phyloP scores from a whole-genome alignment of 2,113 vertebrate genomes.

The Atherinomorus stipes region DNA sequence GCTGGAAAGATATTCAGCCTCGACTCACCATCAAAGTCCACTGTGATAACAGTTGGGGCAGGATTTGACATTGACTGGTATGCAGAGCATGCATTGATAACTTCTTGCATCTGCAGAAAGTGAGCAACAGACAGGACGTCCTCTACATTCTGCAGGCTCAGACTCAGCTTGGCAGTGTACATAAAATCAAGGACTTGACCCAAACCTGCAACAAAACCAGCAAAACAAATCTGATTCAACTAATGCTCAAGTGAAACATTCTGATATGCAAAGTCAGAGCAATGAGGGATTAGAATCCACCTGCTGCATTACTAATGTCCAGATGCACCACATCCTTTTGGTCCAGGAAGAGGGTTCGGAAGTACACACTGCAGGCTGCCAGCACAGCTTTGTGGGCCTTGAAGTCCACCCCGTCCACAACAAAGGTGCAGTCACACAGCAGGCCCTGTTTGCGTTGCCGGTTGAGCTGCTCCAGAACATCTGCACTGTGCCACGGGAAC shows the following conservation, averaged over 20 bases:
- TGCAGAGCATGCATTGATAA: constrained; percentile 90
- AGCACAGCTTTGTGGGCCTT: constrained; percentile 97
- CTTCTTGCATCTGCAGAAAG: constrained; percentile 96
- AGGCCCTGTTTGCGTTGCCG: constrained; percentile 93
- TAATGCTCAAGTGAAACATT: not conserved
- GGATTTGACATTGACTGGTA: constrained; percentile 86
- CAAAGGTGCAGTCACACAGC: constrained; percentile 97
- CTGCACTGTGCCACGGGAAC: constrained; percentile 95
- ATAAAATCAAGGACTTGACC: constrained; percentile 97
- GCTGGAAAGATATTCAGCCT: not conserved
- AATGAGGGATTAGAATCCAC: constrained; percentile 65
- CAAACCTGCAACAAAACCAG: constrained; percentile 85
- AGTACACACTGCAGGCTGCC: constrained; percentile 95
- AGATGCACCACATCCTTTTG: constrained; percentile 98
- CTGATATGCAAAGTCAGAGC: not conserved
- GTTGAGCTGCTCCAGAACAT: constrained; percentile 95
- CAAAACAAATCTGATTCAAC: constrained; percentile 4
- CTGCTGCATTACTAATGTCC: constrained; percentile 97
- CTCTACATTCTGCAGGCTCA: constrained; percentile 91
- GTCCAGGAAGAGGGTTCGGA: constrained; percentile 94
- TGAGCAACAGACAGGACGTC: constrained; percentile 93
- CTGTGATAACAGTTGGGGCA: constrained; percentile 58
- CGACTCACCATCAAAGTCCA: constrained; percentile 72
- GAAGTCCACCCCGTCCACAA: constrained; percentile 96
- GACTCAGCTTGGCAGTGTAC: constrained; percentile 94